Conservation (phyloP, 2,888 invertebrate species). For the Bedellia somnulentella region DNA sequence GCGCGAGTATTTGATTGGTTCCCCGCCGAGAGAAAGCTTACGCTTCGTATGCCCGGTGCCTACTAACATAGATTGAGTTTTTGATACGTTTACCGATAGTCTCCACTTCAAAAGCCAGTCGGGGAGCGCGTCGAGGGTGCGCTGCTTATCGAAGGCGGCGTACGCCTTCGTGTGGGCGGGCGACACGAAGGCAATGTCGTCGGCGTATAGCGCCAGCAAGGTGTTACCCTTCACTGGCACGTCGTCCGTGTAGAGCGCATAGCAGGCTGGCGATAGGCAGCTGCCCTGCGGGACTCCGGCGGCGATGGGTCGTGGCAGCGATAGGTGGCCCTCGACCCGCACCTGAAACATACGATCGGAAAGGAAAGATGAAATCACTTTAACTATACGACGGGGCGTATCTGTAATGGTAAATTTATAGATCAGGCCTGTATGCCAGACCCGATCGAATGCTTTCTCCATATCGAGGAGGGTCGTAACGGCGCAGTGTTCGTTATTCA, state of each 20-base stretch:
- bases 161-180: constrained; percentile 10
- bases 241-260: constrained; percentile 2
- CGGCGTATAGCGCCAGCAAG: constrained; percentile 12
- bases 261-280: constrained; percentile 1
- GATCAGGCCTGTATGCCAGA: too few relatives aligned
- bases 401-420: too few relatives aligned
- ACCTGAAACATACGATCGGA: constrained; percentile 1
- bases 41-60: not conserved
- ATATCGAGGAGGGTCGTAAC: too few relatives aligned
- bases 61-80: constrained; percentile 10
- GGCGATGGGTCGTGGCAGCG: not conserved
- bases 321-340: not conserved
- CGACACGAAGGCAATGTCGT: constrained; percentile 7
- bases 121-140: constrained; percentile 10
- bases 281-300: constrained; percentile 5
- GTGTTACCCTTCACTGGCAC: too few relatives aligned
- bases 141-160: constrained; percentile 9
- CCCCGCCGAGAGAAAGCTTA: constrained; percentile 2
- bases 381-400: too few relatives aligned
- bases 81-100: constrained; percentile 11
- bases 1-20: constrained; percentile 7
- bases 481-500: too few relatives aligned
- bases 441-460: too few relatives aligned
- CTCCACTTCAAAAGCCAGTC: too few relatives aligned
- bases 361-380: too few relatives aligned